Evolutionary conservation across 2,888 invertebrate genomes (phyloP).

Genomic region (Alviniconcha strummeri): DNA sequence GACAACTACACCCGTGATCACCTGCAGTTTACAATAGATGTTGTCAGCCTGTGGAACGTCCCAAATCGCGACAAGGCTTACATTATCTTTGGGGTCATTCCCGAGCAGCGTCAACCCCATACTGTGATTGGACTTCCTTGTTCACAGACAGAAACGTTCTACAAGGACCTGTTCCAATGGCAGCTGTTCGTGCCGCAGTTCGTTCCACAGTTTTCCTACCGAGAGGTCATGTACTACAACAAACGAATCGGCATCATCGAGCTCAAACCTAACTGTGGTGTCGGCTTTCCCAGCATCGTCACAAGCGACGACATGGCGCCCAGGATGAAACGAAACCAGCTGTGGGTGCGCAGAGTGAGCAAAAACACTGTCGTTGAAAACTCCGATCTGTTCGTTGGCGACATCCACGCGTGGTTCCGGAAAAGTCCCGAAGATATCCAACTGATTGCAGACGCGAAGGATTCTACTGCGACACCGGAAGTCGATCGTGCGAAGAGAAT

Average conservation of each 20-base stretch:
- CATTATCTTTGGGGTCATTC: conserved; percentile 42
- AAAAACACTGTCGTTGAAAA: conserved; percentile 31
- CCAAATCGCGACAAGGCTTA: conserved; percentile 38
- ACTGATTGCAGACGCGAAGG: no score
- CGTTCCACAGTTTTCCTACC: conserved; percentile 37
- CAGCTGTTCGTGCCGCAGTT: conserved; percentile 31
- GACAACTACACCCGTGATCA: conserved; percentile 34
- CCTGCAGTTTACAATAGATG: conserved; percentile 36
- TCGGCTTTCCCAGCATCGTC: conserved; percentile 39
- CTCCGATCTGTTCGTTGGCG: conserved; percentile 27
- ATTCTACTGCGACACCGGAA: no score
- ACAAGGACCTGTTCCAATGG: conserved; percentile 29
- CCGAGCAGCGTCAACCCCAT: conserved; percentile 22
- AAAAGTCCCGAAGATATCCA: no score
- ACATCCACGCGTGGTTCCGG: conserved; percentile 27
- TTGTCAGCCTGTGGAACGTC: conserved; percentile 50
- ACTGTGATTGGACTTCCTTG: conserved; percentile 24
- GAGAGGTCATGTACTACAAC: conserved; percentile 20
- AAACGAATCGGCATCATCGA: conserved; percentile 39
- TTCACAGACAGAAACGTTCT: conserved; percentile 23
- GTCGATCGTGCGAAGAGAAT: no score
- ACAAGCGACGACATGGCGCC: conserved; percentile 20
- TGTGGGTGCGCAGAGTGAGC: conserved; percentile 40
- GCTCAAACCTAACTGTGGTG: conserved; percentile 33
- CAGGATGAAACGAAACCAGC: conserved; percentile 29